Percentiles rank a stretch among this genome's conserved stretches.
Conservation (phyloP, 2,888 invertebrate species). For the Cancer borealis region DNA sequence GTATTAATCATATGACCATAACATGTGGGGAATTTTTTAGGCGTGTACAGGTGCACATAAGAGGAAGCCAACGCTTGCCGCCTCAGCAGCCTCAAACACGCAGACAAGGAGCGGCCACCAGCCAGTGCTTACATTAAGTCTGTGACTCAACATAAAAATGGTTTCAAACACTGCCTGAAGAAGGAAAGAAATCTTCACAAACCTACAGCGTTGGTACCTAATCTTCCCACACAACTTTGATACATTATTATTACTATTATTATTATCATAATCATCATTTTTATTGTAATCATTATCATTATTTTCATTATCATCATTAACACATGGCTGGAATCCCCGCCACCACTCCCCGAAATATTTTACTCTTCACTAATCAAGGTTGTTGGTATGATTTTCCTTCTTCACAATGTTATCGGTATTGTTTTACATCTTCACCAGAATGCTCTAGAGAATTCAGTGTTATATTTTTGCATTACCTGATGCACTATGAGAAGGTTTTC, state of each 20-base stretch:
- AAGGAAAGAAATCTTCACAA: neutral
- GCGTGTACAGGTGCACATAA: neutral
- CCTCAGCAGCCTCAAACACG: neutral
- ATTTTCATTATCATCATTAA: no score
- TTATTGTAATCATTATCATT: no score
- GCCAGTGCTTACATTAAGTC: neutral
- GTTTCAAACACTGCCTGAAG: neutral
- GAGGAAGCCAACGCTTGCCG: neutral
- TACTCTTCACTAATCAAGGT: neutral
- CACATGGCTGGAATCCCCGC: no score
- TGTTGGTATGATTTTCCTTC: no score
- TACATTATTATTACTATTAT: no score
- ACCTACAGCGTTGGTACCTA: neutral
- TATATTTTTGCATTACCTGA: no score
- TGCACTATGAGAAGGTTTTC: no score
- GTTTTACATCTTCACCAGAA: no score
- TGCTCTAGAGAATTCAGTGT: no score
- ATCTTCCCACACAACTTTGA: no score
- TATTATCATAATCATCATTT: no score
- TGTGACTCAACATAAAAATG: neutral
- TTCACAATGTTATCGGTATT: no score
- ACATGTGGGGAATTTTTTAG: neutral
- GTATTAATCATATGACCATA: neutral
- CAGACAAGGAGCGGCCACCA: neutral
- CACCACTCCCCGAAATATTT: neutral